Evolutionary conservation across 2,888 invertebrate species (phyloP), one percentile per base, ranked within the genome.

Genomic region (Bimastos eiseni): DNA sequence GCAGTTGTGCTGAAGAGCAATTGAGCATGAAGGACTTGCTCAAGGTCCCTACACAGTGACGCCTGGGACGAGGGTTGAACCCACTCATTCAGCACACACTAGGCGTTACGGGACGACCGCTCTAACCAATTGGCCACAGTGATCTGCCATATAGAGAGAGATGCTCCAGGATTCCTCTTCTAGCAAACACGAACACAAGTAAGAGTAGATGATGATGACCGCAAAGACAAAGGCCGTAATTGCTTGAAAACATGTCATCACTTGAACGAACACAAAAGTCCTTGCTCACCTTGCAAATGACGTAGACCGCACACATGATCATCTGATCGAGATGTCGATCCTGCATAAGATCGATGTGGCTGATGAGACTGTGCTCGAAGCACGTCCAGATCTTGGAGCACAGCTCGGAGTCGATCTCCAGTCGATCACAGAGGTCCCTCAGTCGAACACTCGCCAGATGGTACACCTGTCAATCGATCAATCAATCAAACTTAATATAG

Each of bases 251-350:
- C 55, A 90, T 4, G 33, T 33, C 33, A 37, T 37, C 30, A 33
- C 30, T 83, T 38, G 30, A 17, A 41, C 11, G 36, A 13, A 55
- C 84, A 55, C 8, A 5, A 49, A 24, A 33, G 38, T 33, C 34
- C n/a, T 38, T 17, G n/a, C 91, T 90, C 83, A 98, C 97, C 96
- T 97, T 98, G 94, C 97, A 97, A 93, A 98, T 97, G 92, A 98
- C 98, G 95, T 99, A 99, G 92, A 99, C 97, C 92, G 98, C 97
- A 95, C 99, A 99, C 98, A 99, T 98, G 90, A 99, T 96, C 93
- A 99, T 97, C 96, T 99, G 99, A 96, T 99, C 99, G 49, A 99
- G 96, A 95, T 99, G 99, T 8, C 99, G 96, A 95, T 99, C 98
- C 93, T 96, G 96, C 97, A 99, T 97, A 89, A 99, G 96, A 92